These are phyloP conservation scores for Notechis scutatus DNA, from an alignment of 2,113 vertebrate genomes.

Conservation along the genomic window DNA sequence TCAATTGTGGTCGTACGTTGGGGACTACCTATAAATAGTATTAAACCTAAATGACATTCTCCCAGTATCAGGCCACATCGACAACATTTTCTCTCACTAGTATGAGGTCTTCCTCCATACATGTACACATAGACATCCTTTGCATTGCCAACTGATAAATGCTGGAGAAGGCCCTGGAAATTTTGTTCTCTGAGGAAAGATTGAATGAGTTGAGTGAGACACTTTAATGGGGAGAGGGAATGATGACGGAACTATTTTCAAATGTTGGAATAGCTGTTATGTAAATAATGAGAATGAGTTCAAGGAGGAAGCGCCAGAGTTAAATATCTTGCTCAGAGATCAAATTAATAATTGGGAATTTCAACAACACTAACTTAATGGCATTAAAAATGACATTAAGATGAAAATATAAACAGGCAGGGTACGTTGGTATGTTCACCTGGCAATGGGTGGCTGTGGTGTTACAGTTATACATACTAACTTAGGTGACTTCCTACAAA, in stretches of 20 bases:
- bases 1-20: too few species aligned
- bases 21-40: not conserved
- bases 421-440: not conserved
- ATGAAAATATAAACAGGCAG: not conserved
- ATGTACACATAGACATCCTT: not conserved
- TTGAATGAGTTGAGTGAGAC: not conserved
- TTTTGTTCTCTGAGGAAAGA: not conserved
- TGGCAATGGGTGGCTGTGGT: not conserved
- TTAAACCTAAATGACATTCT: not conserved
- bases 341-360: not conserved
- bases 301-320: not conserved
- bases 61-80: not conserved
- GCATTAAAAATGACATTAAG: not conserved
- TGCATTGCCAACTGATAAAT: not conserved
- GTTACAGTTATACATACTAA: not conserved
- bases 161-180: not conserved
- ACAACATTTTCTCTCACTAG: not conserved
- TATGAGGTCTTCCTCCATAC: not conserved
- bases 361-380: not conserved
- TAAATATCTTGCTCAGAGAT: not conserved
- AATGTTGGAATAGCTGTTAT: not conserved
- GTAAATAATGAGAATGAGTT: not conserved
- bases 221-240: not conserved
- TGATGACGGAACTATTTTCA: not conserved
- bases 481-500: not conserved